phyloP scores from a whole-genome alignment of 2,797 vertebrate species.

The Allobates femoralis region DNA sequence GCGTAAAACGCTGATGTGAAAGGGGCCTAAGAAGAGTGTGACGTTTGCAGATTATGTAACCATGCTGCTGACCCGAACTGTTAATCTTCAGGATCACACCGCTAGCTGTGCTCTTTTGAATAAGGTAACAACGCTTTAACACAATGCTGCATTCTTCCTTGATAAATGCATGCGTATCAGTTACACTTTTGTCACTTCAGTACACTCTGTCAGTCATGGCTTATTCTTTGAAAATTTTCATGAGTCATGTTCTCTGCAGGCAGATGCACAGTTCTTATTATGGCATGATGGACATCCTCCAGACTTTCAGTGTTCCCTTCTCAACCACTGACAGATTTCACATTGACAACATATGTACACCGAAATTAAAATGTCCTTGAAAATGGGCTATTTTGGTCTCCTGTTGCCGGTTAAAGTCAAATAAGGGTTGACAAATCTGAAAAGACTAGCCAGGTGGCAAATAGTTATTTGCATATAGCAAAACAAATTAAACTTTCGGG shows the following conservation, averaged over 20 bases:
- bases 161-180: not conserved
- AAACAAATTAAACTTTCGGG: constrained; percentile 77
- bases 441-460: constrained; percentile 84
- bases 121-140: not conserved
- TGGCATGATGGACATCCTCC: constrained; percentile 61
- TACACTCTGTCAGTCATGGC: not conserved
- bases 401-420: constrained; percentile 72
- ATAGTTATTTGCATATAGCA: constrained; percentile 87
- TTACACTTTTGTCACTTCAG: not conserved
- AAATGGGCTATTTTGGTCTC: constrained; percentile 68
- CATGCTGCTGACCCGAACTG: too few relatives aligned
- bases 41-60: too few relatives aligned
- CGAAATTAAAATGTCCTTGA: constrained; percentile 70
- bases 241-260: constrained; percentile 58
- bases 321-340: constrained; percentile 56
- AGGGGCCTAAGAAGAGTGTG: too few relatives aligned
- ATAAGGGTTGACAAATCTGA: constrained; percentile 82
- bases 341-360: constrained; percentile 60
- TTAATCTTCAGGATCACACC: too few relatives aligned
- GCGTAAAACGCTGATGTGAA: too few relatives aligned
- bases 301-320: constrained; percentile 65
- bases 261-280: constrained; percentile 70
- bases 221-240: constrained; percentile 22
- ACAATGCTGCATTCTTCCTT: not conserved
- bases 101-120: too few relatives aligned